phyloP scores from a whole-genome alignment of 2,888 invertebrate species.

The Erebia palarica region DNA sequence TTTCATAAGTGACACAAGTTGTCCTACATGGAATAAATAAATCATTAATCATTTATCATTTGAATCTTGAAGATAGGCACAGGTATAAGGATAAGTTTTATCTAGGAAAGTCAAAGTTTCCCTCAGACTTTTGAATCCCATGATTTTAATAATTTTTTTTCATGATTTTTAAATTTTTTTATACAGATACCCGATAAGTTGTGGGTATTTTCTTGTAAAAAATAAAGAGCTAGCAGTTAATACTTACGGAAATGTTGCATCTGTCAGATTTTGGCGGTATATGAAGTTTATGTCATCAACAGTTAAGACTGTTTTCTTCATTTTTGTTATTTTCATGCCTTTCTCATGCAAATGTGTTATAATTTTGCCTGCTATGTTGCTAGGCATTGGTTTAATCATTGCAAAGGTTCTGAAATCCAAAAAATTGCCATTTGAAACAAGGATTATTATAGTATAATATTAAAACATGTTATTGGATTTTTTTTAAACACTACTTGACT shows the following conservation, averaged over 20 bases:
- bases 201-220: too few species aligned
- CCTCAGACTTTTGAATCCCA: too few species aligned
- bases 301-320: constrained; percentile 87
- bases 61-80: background rate
- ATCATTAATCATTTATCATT: too few species aligned
- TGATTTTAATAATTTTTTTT: too few species aligned
- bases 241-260: constrained; percentile 85
- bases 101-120: background rate
- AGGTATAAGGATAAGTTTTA: background rate
- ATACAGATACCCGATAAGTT: too few species aligned
- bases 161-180: too few species aligned
- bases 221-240: background rate
- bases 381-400: constrained; percentile 88
- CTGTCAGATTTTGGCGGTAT: constrained; percentile 54
- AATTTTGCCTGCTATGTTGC: constrained; percentile 88
- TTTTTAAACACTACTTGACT: too few species aligned
- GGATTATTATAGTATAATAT: background rate
- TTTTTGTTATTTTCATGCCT: constrained; percentile 84
- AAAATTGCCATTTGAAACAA: background rate
- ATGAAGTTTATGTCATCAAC: constrained; percentile 82
- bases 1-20: too few species aligned
- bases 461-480: too few species aligned
- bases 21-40: too few species aligned
- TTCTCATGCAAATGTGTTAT: constrained; percentile 85
- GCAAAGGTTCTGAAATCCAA: constrained; percentile 85